phyloP scores from a whole-genome alignment of 2,888 invertebrate species.

The Galerucella pusilla region DNA sequence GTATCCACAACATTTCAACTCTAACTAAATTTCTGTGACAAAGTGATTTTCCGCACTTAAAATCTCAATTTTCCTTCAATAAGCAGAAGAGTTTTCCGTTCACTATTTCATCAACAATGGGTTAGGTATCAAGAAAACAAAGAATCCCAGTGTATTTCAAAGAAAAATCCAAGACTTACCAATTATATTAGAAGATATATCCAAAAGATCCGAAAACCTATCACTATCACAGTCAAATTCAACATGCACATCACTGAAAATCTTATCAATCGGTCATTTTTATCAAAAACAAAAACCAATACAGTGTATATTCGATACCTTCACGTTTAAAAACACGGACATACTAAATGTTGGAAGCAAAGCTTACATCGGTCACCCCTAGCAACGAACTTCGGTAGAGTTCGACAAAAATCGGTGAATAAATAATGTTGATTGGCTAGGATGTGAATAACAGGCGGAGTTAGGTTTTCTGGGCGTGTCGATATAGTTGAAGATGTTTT shows the following conservation, averaged over 20 bases:
- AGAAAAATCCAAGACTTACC: constrained; percentile 29
- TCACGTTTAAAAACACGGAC: constrained; percentile 63
- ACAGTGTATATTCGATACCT: constrained; percentile 54
- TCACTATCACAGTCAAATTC: constrained; percentile 50
- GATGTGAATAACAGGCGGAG: constrained; percentile 50
- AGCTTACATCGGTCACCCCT: constrained; percentile 64
- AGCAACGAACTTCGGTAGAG: constrained; percentile 61
- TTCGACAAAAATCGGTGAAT: constrained; percentile 55
- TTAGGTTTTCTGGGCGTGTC: constrained; percentile 48
- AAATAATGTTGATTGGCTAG: constrained; percentile 53
- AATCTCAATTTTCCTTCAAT: too few relatives aligned
- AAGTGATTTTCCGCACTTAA: too few relatives aligned
- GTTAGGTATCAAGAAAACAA: not conserved
- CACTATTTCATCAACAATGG: too few relatives aligned
- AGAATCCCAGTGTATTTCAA: not conserved
- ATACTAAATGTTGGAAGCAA: constrained; percentile 63
- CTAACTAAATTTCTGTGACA: too few relatives aligned
- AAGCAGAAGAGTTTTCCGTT: too few relatives aligned
- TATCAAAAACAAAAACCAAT: constrained; percentile 47
- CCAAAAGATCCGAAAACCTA: constrained; percentile 42
- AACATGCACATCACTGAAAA: constrained; percentile 42
- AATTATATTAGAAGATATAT: constrained; percentile 37
- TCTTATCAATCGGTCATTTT: constrained; percentile 46
- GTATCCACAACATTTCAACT: too few relatives aligned
- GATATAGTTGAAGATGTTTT: constrained; percentile 55